These are phyloP conservation scores for Anolis sagrei DNA, from an alignment of 2,113 vertebrate species.

Conservation along the genomic window DNA sequence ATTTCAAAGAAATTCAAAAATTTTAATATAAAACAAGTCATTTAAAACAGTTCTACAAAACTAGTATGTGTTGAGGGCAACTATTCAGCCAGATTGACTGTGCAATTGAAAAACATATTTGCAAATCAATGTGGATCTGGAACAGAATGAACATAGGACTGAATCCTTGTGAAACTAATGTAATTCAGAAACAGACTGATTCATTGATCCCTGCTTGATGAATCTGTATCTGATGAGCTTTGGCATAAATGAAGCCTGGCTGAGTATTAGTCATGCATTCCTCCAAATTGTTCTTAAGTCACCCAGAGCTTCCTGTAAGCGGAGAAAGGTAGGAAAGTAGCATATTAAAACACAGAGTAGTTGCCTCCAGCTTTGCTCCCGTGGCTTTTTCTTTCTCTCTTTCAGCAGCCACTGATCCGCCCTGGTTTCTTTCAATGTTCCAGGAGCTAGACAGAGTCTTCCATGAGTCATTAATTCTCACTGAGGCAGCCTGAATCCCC, in stretches of 20 bases:
- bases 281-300: background rate
- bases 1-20: background rate
- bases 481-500: conserved; percentile 31
- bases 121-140: background rate
- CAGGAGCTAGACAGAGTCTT: background rate
- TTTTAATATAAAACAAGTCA: background rate
- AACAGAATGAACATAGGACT: background rate
- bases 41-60: background rate
- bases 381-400: background rate
- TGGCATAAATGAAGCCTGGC: background rate
- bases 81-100: background rate
- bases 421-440: conserved; percentile 39
- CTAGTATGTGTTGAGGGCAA: background rate
- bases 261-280: background rate
- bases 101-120: background rate
- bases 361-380: background rate
- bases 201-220: background rate
- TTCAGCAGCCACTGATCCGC: conserved; percentile 10
- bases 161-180: background rate
- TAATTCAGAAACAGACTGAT: background rate
- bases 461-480: conserved; percentile 53
- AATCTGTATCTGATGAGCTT: background rate
- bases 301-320: background rate
- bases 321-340: background rate
- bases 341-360: background rate